Percentiles rank a stretch among this genome's conserved stretches.
phyloP scores from a whole-genome alignment of 1,140 invertebrate genomes.

The Pseudomyrmex pallidus region DNA sequence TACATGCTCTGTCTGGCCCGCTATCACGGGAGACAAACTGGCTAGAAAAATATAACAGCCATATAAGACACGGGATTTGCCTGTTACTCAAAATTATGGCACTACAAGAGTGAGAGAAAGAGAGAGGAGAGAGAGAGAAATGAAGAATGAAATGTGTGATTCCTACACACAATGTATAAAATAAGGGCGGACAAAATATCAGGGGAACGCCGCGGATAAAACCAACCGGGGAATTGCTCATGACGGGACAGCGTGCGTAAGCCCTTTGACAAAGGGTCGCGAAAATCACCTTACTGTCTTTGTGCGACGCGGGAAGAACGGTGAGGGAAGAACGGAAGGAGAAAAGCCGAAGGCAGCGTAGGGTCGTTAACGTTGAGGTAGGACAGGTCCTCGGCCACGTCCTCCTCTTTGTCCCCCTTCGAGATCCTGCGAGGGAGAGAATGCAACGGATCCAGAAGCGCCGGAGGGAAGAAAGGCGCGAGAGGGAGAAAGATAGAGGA shows the following conservation, averaged over 20 bases:
- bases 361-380: slow-evolving; percentile 73
- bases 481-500: slow-evolving; percentile 56
- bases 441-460: slow-evolving; percentile 48
- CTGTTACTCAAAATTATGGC: background rate
- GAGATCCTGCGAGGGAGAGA: slow-evolving; percentile 1
- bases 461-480: no score
- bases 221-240: background rate
- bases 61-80: background rate
- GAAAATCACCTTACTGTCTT: slow-evolving; percentile 53
- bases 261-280: slow-evolving; percentile 44
- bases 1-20: slow-evolving; percentile 21
- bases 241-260: slow-evolving; percentile 48
- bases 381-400: slow-evolving; percentile 63
- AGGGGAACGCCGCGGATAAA: slow-evolving; percentile 7
- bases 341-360: slow-evolving; percentile 17
- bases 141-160: background rate
- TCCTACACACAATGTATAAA: background rate
- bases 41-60: slow-evolving; percentile 14
- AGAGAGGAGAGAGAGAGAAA: no score
- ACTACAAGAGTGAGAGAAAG: background rate
- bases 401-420: slow-evolving; percentile 46
- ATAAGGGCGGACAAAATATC: slow-evolving; percentile 11
- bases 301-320: slow-evolving; percentile 25
- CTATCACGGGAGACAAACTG: slow-evolving; percentile 1
- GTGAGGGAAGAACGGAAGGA: slow-evolving; percentile 31